Conservation (phyloP, 1,140 invertebrate species). For the Semibalanus balanoides region DNA sequence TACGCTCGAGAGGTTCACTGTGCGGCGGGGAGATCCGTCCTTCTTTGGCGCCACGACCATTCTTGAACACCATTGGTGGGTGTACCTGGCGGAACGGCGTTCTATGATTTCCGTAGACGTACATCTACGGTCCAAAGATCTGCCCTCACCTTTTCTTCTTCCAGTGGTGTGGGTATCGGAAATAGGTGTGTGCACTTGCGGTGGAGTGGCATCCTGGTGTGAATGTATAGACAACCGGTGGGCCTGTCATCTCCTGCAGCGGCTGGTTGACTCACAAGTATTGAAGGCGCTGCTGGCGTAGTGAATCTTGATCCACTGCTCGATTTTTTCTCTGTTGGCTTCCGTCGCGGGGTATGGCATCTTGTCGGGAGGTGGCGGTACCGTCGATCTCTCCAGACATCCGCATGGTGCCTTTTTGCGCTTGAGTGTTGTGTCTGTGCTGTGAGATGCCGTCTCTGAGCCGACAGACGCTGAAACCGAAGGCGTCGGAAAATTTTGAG, state of each 20-base stretch:
- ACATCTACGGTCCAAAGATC: conserved; percentile 9
- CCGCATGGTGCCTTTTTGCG: no score
- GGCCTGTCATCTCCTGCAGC: conserved; percentile 6
- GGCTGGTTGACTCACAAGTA: neutral
- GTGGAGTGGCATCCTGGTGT: neutral
- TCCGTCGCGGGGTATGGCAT: conserved; percentile 1
- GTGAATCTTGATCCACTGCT: conserved; percentile 9
- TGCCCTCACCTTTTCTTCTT: conserved; percentile 10
- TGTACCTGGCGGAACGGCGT: neutral
- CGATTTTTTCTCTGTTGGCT: conserved; percentile 8
- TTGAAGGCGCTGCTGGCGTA: conserved; percentile 8
- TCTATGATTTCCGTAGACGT: conserved; percentile 9
- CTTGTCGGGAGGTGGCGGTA: neutral
- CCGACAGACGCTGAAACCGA: no score
- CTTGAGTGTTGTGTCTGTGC: no score
- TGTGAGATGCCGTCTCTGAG: no score
- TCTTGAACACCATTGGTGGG: conserved; percentile 13
- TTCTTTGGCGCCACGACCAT: conserved; percentile 12
- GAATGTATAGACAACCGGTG: neutral
- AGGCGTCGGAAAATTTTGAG: no score
- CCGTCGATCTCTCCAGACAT: no score
- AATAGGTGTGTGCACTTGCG: conserved; percentile 6
- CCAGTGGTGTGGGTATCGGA: conserved; percentile 10
- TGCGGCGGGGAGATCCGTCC: conserved; percentile 5
- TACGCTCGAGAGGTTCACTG: conserved; percentile 6